Percentiles rank a stretch among this genome's conserved stretches.
Evolutionary conservation across 37 sponge, comb jelly and placozoan species (phyloP).

Genomic region (Trichoplax adhaerens): DNA sequence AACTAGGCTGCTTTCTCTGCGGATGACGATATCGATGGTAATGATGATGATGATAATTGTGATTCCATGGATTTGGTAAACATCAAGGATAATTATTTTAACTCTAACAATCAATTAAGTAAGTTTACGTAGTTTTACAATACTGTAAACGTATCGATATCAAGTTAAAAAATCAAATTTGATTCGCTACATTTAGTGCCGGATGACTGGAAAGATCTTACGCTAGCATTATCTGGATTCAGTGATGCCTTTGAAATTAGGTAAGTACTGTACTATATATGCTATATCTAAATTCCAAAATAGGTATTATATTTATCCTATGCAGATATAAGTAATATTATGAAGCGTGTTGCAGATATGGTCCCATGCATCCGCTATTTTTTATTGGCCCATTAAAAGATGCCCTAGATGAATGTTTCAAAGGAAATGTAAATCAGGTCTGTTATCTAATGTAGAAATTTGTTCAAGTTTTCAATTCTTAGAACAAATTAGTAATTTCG

Average conservation of each 20-base stretch:
- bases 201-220: constrained; percentile 31
- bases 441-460: no score
- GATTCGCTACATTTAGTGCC: constrained; percentile 18
- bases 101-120: no score
- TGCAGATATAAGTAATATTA: no score
- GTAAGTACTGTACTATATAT: constrained; percentile 2
- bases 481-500: neutral
- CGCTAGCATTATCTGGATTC: constrained; percentile 37
- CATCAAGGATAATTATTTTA: no score
- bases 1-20: no score
- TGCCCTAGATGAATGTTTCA: constrained; percentile 51
- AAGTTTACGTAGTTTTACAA: no score
- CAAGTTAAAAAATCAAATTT: no score
- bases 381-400: constrained; percentile 54
- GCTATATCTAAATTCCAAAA: constrained; percentile 2
- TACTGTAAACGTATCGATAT: no score
- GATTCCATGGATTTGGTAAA: no score
- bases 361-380: constrained; percentile 58
- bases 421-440: neutral
- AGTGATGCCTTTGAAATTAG: constrained; percentile 27
- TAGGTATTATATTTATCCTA: neutral
- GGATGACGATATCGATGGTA: no score
- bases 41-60: no score
- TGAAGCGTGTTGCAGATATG: constrained; percentile 25
- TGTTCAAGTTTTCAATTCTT: no score